Evolutionary conservation across 2,888 invertebrate genomes (phyloP), one percentile per base, ranked within the genome.

Genomic region (Eueremaeus valkanovi): DNA sequence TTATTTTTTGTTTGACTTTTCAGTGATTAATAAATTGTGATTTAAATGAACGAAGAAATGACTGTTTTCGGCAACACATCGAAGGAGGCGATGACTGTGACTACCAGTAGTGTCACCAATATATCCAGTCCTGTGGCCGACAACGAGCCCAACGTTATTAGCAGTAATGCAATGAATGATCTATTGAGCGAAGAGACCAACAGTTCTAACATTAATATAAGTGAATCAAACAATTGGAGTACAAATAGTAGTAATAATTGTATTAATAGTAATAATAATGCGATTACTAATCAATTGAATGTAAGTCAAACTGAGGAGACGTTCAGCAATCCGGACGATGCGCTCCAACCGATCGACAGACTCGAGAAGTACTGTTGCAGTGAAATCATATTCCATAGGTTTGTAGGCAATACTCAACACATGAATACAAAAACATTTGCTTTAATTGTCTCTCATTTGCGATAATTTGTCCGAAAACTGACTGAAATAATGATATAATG

Each of bases 311-410:
- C 5, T 29, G 78, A 79, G 42, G 77, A 77, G 33, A 31, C 74
- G 27, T 51, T 75, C 13, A 74, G 73, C 18, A 77, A 79, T 75
- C 80, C 81, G 42, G 83, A 83, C 79, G 83, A 83, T 73, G 81
- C 81, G 45, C 80, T 83, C 49, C 81, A 82, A 33, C 82, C 83
- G 0, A 79, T 84, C 16, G 83, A 83, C 73, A 82, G 83, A 74
- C 79, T 84, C 72, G 82, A 84, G 79, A 83, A 83, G 78, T 84
- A 83, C 78, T 81, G 83, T 77, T 81, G 82, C 76, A 83, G 83
- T 79, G 84, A 84, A 72, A 84, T 84, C 78, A 81, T 82, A 31
- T 84, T 82, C 78, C 84, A 83, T 78, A 82, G 84, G 84, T 83
- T 55, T 21, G 55, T 55, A n/a, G 27, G 8, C 27, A 21, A n/a